Percentiles rank a stretch among this genome's conserved stretches.
These are phyloP conservation scores for Leptobrachium ailaonicum DNA, from an alignment of 2,113 vertebrate species.

Conservation along the genomic window DNA sequence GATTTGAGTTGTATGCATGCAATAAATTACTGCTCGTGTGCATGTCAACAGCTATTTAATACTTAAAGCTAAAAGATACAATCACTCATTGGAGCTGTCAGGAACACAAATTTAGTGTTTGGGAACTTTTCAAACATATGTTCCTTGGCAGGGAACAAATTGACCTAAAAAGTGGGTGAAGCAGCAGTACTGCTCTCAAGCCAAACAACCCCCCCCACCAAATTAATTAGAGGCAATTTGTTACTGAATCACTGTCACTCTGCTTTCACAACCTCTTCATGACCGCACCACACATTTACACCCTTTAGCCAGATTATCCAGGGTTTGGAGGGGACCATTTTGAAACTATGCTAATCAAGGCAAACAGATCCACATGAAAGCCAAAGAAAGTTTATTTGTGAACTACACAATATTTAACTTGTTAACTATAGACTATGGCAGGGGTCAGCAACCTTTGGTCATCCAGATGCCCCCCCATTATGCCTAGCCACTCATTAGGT, in stretches of 20 bases:
- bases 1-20: slow-evolving; percentile 18
- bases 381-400: no score
- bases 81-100: background rate
- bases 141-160: background rate
- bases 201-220: no score
- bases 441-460: no score
- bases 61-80: background rate
- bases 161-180: background rate
- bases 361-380: no score
- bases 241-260: no score
- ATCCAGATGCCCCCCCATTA: no score
- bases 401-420: no score
- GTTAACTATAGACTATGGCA: no score
- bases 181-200: slow-evolving; percentile 27
- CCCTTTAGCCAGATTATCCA: background rate
- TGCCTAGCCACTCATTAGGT: no score
- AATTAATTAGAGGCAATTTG: no score
- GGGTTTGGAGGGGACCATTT: no score
- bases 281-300: background rate
- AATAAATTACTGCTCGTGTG: slow-evolving; percentile 26
- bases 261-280: background rate
- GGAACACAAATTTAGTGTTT: background rate
- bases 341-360: no score
- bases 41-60: slow-evolving; percentile 15
- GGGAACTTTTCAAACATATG: background rate